A percentile compares a stretch with the other conserved stretches of the same genome.
phyloP scores from a whole-genome alignment of 2,113 vertebrate species.

The Tyrannus savana region DNA sequence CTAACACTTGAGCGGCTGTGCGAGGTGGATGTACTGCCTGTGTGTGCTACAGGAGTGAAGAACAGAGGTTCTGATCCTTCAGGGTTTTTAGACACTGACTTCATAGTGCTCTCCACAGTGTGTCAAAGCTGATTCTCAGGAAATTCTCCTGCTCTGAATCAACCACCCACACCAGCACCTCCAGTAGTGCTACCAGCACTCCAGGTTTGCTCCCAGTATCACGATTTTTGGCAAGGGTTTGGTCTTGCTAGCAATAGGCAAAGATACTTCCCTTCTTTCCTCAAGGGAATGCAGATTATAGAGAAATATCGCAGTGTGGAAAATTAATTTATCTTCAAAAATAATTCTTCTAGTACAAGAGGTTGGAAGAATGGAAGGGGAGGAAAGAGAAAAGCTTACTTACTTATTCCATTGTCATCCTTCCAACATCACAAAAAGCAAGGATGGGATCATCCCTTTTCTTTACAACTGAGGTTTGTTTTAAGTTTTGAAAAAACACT shows the following conservation, averaged over 20 bases:
- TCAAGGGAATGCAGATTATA: neutral
- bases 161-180: neutral
- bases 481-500: neutral
- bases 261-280: neutral
- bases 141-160: neutral
- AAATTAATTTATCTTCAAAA: neutral
- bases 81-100: neutral
- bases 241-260: neutral
- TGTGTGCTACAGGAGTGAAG: neutral
- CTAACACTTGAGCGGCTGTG: fast-evolving
- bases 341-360: neutral
- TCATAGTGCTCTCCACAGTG: fast-evolving
- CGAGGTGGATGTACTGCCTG: fast-evolving
- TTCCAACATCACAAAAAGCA: neutral
- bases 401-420: neutral
- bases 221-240: fast-evolving
- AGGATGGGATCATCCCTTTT: neutral
- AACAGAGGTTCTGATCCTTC: neutral
- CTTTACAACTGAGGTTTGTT: neutral
- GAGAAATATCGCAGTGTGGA: neutral
- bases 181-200: fast-evolving
- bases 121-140: neutral
- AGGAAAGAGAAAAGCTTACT: neutral
- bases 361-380: neutral
- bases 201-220: fast-evolving